Evolutionary conservation across 2,888 invertebrate species (phyloP).

Genomic region (Ichneumon xanthorius): DNA sequence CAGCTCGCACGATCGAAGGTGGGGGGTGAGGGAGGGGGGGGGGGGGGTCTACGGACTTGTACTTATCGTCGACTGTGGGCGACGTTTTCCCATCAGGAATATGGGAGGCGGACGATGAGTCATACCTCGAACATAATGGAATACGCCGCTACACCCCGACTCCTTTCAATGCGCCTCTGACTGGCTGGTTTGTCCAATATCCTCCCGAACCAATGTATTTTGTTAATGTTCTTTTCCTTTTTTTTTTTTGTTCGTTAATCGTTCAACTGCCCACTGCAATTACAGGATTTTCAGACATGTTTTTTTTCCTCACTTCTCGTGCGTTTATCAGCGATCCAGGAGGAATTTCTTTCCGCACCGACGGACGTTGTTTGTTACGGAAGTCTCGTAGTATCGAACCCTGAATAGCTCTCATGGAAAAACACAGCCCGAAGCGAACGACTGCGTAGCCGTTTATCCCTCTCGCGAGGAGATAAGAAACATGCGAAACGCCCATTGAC

Average conservation of each 20-base stretch:
- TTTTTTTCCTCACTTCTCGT: neutral
- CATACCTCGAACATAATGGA: constrained; percentile 45
- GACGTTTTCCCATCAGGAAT: constrained; percentile 49
- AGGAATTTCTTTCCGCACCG: neutral
- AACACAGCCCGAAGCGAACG: constrained; percentile 4
- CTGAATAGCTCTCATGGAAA: constrained; percentile 36
- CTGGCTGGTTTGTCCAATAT: neutral
- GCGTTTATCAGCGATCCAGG: neutral
- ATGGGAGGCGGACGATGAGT: constrained; percentile 55
- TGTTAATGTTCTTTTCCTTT: neutral
- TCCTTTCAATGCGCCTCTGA: constrained; percentile 25
- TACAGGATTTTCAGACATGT: neutral
- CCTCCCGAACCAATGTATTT: neutral
- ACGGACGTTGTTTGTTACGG: neutral
- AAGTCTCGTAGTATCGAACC: neutral
- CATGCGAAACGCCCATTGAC: constrained; percentile 9
- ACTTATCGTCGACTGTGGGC: constrained; percentile 57
- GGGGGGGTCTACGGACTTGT: constrained; percentile 9
- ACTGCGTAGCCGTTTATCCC: constrained; percentile 9
- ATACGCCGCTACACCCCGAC: constrained; percentile 11
- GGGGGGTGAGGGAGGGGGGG: neutral
- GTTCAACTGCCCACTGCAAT: neutral
- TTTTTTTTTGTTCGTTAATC: neutral
- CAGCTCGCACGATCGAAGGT: constrained; percentile 1
- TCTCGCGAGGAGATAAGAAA: constrained; percentile 19